These are phyloP conservation scores for Clivina fossor DNA, from an alignment of 2,888 invertebrate species.

Conservation along the genomic window DNA sequence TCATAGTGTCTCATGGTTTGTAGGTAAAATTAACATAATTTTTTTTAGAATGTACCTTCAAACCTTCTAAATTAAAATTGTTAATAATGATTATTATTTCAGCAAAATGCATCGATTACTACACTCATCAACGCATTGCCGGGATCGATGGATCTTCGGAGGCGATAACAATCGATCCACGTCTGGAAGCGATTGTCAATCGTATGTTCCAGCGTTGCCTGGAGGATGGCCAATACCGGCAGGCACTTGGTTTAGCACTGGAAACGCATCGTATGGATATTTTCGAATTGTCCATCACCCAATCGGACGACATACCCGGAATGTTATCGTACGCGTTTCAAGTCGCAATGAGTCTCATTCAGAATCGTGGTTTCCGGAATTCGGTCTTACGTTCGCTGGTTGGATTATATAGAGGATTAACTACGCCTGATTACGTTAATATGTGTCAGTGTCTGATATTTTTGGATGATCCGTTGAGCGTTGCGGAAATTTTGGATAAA, in stretches of 20 bases:
- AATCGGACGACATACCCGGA: slow-evolving; percentile 85
- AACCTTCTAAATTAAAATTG: neutral
- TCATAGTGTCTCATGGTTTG: no score
- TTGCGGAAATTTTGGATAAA: slow-evolving; percentile 90
- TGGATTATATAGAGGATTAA: slow-evolving; percentile 82
- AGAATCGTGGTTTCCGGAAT: slow-evolving; percentile 91
- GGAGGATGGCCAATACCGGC: slow-evolving; percentile 91
- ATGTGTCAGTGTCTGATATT: slow-evolving; percentile 98
- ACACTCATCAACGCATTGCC: slow-evolving; percentile 83
- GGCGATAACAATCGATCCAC: slow-evolving; percentile 72
- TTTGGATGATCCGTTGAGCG: slow-evolving; percentile 89
- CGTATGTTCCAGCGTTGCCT: slow-evolving; percentile 96
- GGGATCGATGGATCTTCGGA: slow-evolving; percentile 68
- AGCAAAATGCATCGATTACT: slow-evolving; percentile 97
- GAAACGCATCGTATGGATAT: slow-evolving; percentile 98
- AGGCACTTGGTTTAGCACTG: slow-evolving; percentile 93
- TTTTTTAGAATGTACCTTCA: neutral
- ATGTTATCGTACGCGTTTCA: slow-evolving; percentile 96
- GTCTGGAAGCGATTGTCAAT: slow-evolving; percentile 91
- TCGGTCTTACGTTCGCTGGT: slow-evolving; percentile 87
- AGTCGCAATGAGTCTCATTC: slow-evolving; percentile 94
- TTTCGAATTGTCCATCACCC: slow-evolving; percentile 88
- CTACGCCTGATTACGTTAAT: slow-evolving; percentile 94
- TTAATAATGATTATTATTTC: slow-evolving; percentile 39
- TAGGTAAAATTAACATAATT: no score